A percentile compares a stretch with the other conserved stretches of the same genome.
phyloP scores from a whole-genome alignment of 1,140 invertebrate genomes.

The Phymorhynchus buccinoides region DNA sequence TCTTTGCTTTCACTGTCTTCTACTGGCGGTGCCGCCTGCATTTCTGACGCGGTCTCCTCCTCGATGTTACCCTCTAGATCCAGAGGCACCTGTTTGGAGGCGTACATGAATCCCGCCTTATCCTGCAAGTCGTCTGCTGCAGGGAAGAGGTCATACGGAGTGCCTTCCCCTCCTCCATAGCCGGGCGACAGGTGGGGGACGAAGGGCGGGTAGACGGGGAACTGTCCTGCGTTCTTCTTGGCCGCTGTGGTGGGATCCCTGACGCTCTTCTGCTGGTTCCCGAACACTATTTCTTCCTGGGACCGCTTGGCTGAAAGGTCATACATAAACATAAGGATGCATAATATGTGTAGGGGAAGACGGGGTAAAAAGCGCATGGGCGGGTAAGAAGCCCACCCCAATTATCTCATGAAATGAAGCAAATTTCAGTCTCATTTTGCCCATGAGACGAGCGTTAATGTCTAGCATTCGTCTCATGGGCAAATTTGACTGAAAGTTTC shows the following conservation, averaged over 20 bases:
- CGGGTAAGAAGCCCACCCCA: too few relatives aligned
- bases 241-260: background rate
- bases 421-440: too few relatives aligned
- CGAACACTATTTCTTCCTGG: slow-evolving; percentile 55
- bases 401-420: too few relatives aligned
- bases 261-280: slow-evolving; percentile 60
- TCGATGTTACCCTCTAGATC: background rate
- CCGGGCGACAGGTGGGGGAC: background rate
- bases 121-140: background rate
- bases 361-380: too few relatives aligned
- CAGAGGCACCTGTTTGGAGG: background rate
- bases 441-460: too few relatives aligned
- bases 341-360: too few relatives aligned
- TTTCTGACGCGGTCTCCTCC: background rate
- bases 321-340: too few relatives aligned
- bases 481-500: too few relatives aligned
- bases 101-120: background rate
- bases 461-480: too few relatives aligned
- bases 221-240: slow-evolving; percentile 26
- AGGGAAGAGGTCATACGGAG: background rate
- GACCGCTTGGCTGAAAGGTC: slow-evolving; percentile 57
- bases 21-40: background rate
- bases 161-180: background rate
- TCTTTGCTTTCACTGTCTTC: background rate
- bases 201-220: background rate